These are phyloP conservation scores for Dinothrombium tinctorium DNA, from an alignment of 1,140 invertebrate genomes.

Conservation along the genomic window DNA sequence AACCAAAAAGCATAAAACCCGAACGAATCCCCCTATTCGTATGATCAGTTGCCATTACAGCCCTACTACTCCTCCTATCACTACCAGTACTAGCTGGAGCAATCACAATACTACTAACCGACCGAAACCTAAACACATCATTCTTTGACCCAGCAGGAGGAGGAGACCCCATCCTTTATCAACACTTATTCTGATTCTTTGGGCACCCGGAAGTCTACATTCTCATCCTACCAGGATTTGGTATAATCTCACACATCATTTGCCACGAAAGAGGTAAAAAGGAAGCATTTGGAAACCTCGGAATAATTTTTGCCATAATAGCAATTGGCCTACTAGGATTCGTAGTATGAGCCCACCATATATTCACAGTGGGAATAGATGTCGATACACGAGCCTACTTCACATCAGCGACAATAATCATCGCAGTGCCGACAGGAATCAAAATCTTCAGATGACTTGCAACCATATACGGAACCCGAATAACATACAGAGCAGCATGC, in stretches of 20 bases:
- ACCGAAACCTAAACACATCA: slow-evolving; percentile 40
- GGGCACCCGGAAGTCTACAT: slow-evolving; percentile 51
- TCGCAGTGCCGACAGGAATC: slow-evolving; percentile 28
- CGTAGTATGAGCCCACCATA: slow-evolving; percentile 41
- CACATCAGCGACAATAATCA: slow-evolving; percentile 44
- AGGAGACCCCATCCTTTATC: slow-evolving; percentile 41
- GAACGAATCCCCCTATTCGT: slow-evolving; percentile 27
- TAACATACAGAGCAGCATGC: slow-evolving; percentile 28
- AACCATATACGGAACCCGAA: slow-evolving; percentile 21
- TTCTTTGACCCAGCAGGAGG: slow-evolving; percentile 40
- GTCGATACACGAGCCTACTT: slow-evolving; percentile 44
- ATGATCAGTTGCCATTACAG: slow-evolving; percentile 41
- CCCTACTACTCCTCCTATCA: slow-evolving; percentile 34
- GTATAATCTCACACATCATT: slow-evolving; percentile 37
- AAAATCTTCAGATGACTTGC: slow-evolving; percentile 34
- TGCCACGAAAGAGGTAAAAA: slow-evolving; percentile 30
- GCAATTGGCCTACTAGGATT: slow-evolving; percentile 25
- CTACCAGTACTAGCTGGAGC: slow-evolving; percentile 42
- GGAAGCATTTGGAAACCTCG: slow-evolving; percentile 31
- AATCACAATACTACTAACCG: slow-evolving; percentile 41
- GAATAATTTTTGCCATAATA: slow-evolving; percentile 36
- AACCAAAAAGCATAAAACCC: slow-evolving; percentile 21
- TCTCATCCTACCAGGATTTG: slow-evolving; percentile 34
- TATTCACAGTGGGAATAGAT: slow-evolving; percentile 46
- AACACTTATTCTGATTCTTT: slow-evolving; percentile 57